These are phyloP conservation scores for Pseudachorutes palmiensis DNA, from an alignment of 1,140 invertebrate genomes.

Conservation along the genomic window DNA sequence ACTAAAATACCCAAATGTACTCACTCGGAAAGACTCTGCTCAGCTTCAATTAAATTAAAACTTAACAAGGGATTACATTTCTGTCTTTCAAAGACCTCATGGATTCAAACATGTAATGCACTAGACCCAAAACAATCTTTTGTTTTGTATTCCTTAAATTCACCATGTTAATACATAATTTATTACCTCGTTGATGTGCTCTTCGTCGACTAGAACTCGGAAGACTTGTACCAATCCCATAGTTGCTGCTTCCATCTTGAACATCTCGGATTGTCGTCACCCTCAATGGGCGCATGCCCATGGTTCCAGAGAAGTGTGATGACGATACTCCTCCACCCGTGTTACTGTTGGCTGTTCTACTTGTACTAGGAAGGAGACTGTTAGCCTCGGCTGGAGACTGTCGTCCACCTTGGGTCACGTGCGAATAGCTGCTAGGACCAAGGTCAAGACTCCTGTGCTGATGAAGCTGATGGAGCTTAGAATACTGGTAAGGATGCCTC, in stretches of 20 bases:
- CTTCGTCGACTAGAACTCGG: slow-evolving; percentile 22
- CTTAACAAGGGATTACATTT: background rate
- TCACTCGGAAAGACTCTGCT: background rate
- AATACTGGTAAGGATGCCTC: slow-evolving; percentile 1
- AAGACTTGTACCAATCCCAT: background rate
- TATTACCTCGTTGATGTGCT: slow-evolving; percentile 29
- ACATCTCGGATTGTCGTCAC: slow-evolving; percentile 30
- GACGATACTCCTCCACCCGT: background rate
- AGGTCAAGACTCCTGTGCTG: slow-evolving; percentile 29
- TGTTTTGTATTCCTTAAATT: background rate
- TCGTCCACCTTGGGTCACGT: background rate
- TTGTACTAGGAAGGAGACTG: background rate
- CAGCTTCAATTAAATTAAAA: too few species aligned
- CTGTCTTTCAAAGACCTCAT: background rate
- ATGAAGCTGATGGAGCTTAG: slow-evolving; percentile 19
- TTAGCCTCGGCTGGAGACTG: background rate
- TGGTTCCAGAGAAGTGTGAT: slow-evolving; percentile 14
- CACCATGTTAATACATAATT: background rate
- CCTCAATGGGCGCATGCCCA: slow-evolving; percentile 31
- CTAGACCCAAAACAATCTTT: background rate
- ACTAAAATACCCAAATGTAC: background rate
- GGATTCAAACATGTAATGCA: background rate
- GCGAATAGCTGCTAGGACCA: background rate
- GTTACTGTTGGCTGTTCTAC: background rate
- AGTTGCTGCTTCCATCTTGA: slow-evolving; percentile 20